Percentiles rank a stretch among this genome's conserved stretches.
These are phyloP conservation scores for Bergia puertoricense DNA, from an alignment of 92 coral and sea anemone species.

Conservation along the genomic window DNA sequence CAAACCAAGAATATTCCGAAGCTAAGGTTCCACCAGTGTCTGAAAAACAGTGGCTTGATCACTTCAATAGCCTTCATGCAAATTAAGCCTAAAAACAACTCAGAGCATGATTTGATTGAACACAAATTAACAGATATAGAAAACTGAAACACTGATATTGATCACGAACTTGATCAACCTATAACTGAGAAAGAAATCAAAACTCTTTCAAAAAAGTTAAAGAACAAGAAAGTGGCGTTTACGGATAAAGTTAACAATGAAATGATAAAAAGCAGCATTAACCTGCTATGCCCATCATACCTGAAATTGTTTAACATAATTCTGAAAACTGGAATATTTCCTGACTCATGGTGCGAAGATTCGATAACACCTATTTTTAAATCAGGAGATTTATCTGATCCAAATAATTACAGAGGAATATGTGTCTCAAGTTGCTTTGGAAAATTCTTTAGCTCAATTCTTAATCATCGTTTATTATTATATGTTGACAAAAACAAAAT, in stretches of 20 bases:
- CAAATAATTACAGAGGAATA: background rate
- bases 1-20: conserved; percentile 31
- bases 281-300: conserved; percentile 31
- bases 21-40: conserved; percentile 37
- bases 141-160: background rate
- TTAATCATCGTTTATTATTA: conserved; percentile 45
- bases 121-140: conserved; percentile 19
- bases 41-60: conserved; percentile 4
- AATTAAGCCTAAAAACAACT: background rate
- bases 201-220: conserved; percentile 20
- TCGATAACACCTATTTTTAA: conserved; percentile 61
- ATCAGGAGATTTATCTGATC: conserved; percentile 47
- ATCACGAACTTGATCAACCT: conserved; percentile 27
- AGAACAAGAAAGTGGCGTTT: conserved; percentile 57
- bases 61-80: conserved; percentile 44
- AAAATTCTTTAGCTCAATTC: conserved; percentile 48
- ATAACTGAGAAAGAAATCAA: conserved; percentile 48
- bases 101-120: conserved; percentile 8
- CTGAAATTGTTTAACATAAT: conserved; percentile 50
- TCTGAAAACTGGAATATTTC: conserved; percentile 23
- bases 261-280: conserved; percentile 49
- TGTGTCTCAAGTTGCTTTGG: conserved; percentile 63
- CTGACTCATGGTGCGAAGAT: conserved; percentile 53
- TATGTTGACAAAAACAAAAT: conserved; percentile 45
- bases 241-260: conserved; percentile 51